Evolutionary conservation across 2,113 vertebrate species (phyloP).

Genomic region (Lontra canadensis): DNA sequence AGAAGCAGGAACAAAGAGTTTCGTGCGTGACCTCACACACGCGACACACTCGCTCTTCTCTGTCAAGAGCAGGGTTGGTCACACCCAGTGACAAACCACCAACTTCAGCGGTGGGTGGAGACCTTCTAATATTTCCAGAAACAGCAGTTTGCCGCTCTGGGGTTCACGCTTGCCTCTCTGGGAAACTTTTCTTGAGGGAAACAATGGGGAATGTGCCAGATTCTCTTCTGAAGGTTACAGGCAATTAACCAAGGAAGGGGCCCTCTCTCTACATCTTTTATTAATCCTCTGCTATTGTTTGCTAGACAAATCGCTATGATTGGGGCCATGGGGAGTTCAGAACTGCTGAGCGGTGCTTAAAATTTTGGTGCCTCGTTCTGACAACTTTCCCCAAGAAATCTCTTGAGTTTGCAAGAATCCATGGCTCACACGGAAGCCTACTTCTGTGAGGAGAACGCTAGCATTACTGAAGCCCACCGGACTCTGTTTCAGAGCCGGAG

Average conservation of each 20-base stretch:
- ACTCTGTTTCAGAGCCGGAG: accelerated
- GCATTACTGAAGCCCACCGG: accelerated
- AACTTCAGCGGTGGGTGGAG: accelerated
- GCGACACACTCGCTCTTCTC: accelerated
- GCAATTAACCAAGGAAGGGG: accelerated
- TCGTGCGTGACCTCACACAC: accelerated
- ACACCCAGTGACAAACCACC: accelerated
- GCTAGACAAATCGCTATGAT: neutral
- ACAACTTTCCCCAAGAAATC: neutral
- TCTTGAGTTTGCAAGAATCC: accelerated
- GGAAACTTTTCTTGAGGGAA: neutral
- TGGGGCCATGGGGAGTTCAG: neutral
- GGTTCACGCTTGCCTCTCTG: accelerated
- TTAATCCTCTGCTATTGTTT: neutral
- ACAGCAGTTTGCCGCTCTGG: neutral
- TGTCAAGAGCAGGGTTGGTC: neutral
- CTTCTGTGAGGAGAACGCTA: neutral
- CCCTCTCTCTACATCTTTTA: neutral
- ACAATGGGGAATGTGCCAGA: accelerated
- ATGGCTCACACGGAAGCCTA: accelerated
- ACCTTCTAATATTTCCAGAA: accelerated
- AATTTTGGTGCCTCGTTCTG: accelerated
- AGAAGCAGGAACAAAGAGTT: accelerated
- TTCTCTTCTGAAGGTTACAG: neutral
- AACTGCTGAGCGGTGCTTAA: accelerated